Evolutionary conservation across 2,113 vertebrate genomes (phyloP), one percentile per base, ranked within the genome.

Genomic region (Megalops atlanticus): DNA sequence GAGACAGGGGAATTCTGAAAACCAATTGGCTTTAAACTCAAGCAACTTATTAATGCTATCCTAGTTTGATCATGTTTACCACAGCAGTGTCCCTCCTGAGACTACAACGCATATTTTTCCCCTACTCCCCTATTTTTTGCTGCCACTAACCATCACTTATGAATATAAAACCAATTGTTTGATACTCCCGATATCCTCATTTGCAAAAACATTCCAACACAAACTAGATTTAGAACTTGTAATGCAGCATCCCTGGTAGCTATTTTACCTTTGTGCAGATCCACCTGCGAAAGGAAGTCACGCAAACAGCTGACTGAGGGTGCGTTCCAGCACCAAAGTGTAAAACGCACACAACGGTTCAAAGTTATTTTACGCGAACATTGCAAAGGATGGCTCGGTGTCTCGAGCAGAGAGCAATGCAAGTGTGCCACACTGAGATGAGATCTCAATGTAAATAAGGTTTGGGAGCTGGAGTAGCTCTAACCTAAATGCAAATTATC

Each of bases 401-500:
- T 1, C 2, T 24, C 16, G 18, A 54, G 49, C 18, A 24, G 49
- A 21, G 12, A 91, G 82, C 43, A 83, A 87, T 86, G 88, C 43
- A 74, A 86, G 77, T 70, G 0, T 81, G 86, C 82, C 12, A 79
- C 84, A 85, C 82, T 80, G 43, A 82, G 87, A 77, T 80, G 49
- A 84, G 86, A 85, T 76, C 71, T 72, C 81, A 79, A 82, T 74
- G 82, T 87, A 89, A 89, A 90, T 83, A 87, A 87, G 85, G 89
- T 89, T 89, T 83, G 88, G 85, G 82, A 87, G 68, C 85, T 84
- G n/a, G n/a, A n/a, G n/a, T n/a, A 85, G 82, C 84, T 89, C 86
- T 83, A 91, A 88, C 88, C 88, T 89, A 87, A 89, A 92, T 91
- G 89, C 90, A 91, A 91, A 91, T 88, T 75, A 87, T 79, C 79